Evolutionary conservation across 1,140 invertebrate genomes (phyloP).

Genomic region (Caenorhabditis brenneri): DNA sequence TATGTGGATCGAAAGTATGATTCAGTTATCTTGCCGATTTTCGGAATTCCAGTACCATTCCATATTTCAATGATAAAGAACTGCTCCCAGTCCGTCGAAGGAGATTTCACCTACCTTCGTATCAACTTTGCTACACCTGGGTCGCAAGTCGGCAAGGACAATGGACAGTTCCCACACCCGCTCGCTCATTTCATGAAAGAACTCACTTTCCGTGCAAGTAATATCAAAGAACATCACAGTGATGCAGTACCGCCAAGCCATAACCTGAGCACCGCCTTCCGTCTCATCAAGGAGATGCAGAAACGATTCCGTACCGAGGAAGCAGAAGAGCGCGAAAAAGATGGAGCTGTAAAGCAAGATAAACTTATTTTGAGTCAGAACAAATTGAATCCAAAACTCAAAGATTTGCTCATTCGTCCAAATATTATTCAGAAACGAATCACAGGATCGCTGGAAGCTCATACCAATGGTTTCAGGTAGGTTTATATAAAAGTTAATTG

Average conservation of each 20-base stretch:
- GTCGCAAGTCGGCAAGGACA: conserved; percentile 82
- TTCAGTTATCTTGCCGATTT: conserved; percentile 88
- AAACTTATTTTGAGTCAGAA: conserved; percentile 87
- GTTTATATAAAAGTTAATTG: neutral
- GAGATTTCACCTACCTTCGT: conserved; percentile 96
- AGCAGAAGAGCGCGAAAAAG: conserved; percentile 96
- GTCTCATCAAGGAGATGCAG: conserved; percentile 98
- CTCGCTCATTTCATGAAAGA: conserved; percentile 97
- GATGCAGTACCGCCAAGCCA: conserved; percentile 84
- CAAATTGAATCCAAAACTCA: conserved; percentile 96
- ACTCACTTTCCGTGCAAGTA: conserved; percentile 87
- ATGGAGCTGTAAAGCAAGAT: conserved; percentile 95
- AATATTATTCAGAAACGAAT: conserved; percentile 98
- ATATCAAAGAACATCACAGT: conserved; percentile 76
- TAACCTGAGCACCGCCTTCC: conserved; percentile 93
- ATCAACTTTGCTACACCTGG: conserved; percentile 99
- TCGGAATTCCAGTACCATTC: conserved; percentile 92
- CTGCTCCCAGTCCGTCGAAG: conserved; percentile 79
- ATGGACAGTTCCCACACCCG: conserved; percentile 87
- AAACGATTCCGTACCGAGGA: conserved; percentile 97
- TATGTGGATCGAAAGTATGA: conserved; percentile 78
- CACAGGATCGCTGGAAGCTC: conserved; percentile 87
- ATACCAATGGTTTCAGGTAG: conserved; percentile 82
- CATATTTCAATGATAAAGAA: conserved; percentile 95
- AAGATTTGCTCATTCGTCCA: conserved; percentile 96